Evolutionary conservation across 2,888 invertebrate genomes (phyloP).

Genomic region (Liopterus haemorrhoidalis): DNA sequence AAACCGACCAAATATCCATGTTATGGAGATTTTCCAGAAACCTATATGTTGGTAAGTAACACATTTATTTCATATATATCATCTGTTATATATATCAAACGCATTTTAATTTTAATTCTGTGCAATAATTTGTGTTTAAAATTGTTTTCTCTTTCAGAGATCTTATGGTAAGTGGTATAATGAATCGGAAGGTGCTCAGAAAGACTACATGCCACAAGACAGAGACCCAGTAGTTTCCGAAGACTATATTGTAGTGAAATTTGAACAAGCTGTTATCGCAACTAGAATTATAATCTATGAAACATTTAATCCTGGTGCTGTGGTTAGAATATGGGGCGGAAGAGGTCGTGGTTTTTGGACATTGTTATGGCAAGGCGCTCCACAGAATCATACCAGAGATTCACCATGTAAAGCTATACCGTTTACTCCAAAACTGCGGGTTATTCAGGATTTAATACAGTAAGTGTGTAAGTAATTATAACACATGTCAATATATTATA

Average conservation of each 20-base stretch:
- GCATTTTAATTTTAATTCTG: not conserved
- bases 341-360: conserved; percentile 56
- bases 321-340: conserved; percentile 73
- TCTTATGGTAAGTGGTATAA: conserved; percentile 84
- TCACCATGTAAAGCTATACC: conserved; percentile 63
- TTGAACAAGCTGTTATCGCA: conserved; percentile 62
- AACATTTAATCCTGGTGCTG: conserved; percentile 79
- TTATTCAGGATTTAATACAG: conserved; percentile 54
- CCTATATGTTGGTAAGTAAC: conserved; percentile 76
- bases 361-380: conserved; percentile 70
- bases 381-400: no score
- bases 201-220: conserved; percentile 71
- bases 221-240: conserved; percentile 60
- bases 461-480: conserved; percentile 39
- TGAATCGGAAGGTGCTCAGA: conserved; percentile 63
- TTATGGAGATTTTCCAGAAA: conserved; percentile 87
- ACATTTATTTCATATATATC: conserved; percentile 4
- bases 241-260: conserved; percentile 65
- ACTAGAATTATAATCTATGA: conserved; percentile 70
- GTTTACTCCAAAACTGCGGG: conserved; percentile 67
- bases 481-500: no score
- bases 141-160: conserved; percentile 51
- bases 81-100: conserved; percentile 1
- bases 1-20: conserved; percentile 79
- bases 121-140: not conserved